phyloP scores from a whole-genome alignment of 2,113 vertebrate species.

The Seriola dumerili region DNA sequence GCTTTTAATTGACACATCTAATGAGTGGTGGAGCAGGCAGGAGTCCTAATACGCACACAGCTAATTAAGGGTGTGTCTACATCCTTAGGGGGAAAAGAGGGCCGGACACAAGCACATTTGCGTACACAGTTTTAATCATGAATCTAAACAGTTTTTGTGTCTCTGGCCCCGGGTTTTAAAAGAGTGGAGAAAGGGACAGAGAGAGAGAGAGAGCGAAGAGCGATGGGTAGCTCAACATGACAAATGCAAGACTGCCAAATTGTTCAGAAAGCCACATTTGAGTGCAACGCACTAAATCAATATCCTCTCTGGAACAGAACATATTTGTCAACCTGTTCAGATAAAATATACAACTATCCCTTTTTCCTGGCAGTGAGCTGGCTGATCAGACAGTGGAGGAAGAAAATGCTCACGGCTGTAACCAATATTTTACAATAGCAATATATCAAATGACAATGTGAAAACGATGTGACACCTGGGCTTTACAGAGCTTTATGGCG shows the following conservation, averaged over 20 bases:
- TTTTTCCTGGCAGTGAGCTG: slow-evolving; percentile 2
- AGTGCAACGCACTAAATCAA: slow-evolving; percentile 23
- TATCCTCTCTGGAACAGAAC: slow-evolving; percentile 1
- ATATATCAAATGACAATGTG: not conserved
- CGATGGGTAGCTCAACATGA: not conserved
- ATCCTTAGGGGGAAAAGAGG: slow-evolving; percentile 22
- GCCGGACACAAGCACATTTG: not conserved
- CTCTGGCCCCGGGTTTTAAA: not conserved
- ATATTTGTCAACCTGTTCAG: slow-evolving; percentile 27
- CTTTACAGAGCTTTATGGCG: not conserved
- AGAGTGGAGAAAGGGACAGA: not conserved
- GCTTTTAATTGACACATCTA: slow-evolving; percentile 26
- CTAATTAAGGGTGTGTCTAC: slow-evolving; percentile 28
- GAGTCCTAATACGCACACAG: slow-evolving; percentile 19
- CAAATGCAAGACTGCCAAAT: slow-evolving; percentile 13
- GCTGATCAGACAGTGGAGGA: not conserved
- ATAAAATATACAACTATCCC: slow-evolving; percentile 10
- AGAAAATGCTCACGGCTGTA: not conserved
- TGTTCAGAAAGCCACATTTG: slow-evolving; percentile 27
- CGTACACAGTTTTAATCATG: not conserved
- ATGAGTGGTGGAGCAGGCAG: slow-evolving; percentile 19
- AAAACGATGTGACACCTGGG: not conserved
- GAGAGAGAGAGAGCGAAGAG: not conserved
- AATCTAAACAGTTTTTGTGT: not conserved
- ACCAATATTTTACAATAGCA: not conserved